These are phyloP conservation scores for Mythimna lalbum DNA, from an alignment of 2,888 invertebrate genomes.

Conservation along the genomic window DNA sequence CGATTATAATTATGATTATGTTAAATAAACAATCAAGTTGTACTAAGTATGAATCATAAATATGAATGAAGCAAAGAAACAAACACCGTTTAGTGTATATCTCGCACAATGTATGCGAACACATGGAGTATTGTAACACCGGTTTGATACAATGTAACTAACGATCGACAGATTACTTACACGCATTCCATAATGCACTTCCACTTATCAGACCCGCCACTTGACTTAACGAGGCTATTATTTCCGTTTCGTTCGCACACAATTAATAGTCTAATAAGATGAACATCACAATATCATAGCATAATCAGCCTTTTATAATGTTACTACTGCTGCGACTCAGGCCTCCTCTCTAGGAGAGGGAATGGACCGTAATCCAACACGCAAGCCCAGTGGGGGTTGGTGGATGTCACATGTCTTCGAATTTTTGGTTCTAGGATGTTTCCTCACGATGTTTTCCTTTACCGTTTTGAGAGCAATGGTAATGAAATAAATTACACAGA, in stretches of 20 bases:
- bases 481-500: no score
- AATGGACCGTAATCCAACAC: no score
- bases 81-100: slow-evolving; percentile 14
- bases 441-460: no score
- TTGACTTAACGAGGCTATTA: slow-evolving; percentile 5
- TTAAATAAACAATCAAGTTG: neutral
- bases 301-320: no score
- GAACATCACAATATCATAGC: no score
- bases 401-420: no score
- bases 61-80: slow-evolving; percentile 29
- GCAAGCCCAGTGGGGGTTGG: no score
- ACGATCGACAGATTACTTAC: slow-evolving; percentile 30
- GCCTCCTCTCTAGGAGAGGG: no score
- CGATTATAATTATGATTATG: slow-evolving; percentile 1
- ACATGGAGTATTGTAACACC: slow-evolving; percentile 14
- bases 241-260: neutral
- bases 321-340: no score
- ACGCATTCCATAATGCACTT: slow-evolving; percentile 21
- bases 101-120: slow-evolving; percentile 7
- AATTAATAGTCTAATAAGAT: slow-evolving; percentile 19
- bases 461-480: no score
- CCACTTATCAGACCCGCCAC: neutral
- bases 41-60: slow-evolving; percentile 7
- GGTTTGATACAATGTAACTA: slow-evolving; percentile 7
- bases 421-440: no score